These are phyloP conservation scores for Drusus annulatus DNA, from an alignment of 1,140 invertebrate species.

Conservation along the genomic window DNA sequence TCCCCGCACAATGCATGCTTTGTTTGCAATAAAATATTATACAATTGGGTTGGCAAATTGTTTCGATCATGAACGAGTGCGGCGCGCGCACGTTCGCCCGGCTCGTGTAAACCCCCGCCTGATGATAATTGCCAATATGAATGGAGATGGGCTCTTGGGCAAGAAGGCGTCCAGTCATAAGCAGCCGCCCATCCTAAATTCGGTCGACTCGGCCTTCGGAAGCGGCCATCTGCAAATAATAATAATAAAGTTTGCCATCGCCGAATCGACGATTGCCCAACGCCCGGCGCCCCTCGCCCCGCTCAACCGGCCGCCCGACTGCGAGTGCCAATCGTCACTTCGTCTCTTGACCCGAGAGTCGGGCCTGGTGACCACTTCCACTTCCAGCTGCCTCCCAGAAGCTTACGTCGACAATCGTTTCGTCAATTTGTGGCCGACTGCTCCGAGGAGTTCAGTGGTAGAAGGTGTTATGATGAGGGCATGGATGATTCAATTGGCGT, in stretches of 20 bases:
- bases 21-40: not conserved
- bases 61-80: not conserved
- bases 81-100: no score
- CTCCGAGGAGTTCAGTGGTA: no score
- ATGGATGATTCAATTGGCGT: no score
- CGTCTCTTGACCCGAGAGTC: not conserved
- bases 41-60: not conserved
- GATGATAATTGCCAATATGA: no score
- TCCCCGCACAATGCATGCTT: no score
- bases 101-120: no score
- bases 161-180: slow-evolving; percentile 1
- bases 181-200: not conserved
- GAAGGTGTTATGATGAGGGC: no score
- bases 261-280: not conserved
- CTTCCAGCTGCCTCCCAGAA: no score
- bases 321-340: not conserved
- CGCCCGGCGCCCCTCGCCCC: no score
- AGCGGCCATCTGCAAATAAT: slow-evolving; percentile 11
- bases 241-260: not conserved
- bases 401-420: no score
- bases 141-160: not conserved
- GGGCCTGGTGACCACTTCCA: not conserved
- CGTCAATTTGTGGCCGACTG: no score
- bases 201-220: not conserved
- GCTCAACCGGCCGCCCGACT: not conserved